Evolutionary conservation across 2,113 vertebrate genomes (phyloP).

Genomic region (Sapajus apella): DNA sequence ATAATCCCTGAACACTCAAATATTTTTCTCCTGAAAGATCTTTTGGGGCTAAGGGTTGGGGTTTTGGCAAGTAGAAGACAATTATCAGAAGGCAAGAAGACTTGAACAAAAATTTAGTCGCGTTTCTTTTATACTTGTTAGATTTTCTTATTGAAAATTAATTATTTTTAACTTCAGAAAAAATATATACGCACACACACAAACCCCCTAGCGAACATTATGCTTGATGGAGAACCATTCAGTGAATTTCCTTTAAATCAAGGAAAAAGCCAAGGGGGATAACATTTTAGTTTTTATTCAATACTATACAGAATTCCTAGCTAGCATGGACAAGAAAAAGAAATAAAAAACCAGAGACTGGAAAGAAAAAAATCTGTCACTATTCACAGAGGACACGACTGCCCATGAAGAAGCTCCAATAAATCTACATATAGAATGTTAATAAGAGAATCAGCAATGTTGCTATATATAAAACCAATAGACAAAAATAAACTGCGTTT

Average conservation of each 20-base stretch:
- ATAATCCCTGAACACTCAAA: neutral
- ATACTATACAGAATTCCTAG: neutral
- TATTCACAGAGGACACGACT: neutral
- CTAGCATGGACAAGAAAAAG: neutral
- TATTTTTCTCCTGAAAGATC: neutral
- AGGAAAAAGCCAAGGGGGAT: neutral
- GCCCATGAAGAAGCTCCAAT: neutral
- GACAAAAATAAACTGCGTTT: conserved; percentile 1
- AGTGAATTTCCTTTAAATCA: neutral
- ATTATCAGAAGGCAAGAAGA: neutral
- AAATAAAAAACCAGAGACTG: neutral
- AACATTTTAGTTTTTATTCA: neutral
- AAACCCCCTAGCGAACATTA: neutral
- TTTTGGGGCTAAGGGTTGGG: neutral
- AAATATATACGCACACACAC: neutral
- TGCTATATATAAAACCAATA: neutral
- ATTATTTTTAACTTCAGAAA: conserved; percentile 30
- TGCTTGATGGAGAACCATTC: neutral
- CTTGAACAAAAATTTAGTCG: conserved; percentile 32
- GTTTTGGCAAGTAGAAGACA: neutral
- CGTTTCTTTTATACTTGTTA: conserved; percentile 39
- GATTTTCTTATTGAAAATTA: conserved; percentile 24
- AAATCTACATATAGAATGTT: neutral
- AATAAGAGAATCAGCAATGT: neutral
- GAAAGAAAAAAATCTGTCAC: neutral